Base-by-base conservation (phyloP, 1,140 invertebrate genomes). In the Scaptomyza montana region DNA sequence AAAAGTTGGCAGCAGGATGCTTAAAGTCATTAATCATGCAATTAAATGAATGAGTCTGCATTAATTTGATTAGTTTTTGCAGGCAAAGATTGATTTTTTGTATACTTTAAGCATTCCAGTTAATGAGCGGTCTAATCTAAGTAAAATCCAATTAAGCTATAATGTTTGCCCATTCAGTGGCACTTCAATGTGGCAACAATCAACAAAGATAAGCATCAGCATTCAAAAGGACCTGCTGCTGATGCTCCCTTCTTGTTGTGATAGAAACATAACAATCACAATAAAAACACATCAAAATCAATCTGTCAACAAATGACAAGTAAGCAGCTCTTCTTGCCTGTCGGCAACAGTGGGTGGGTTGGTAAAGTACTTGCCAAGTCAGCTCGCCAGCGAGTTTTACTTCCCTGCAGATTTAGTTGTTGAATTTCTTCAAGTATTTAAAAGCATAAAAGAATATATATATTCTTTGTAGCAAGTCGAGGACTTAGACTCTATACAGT, bases 251-350 rank as follows among this genome's bases (percentile, higher is more conserved):
- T 21, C 33, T 25, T 39, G 53, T 53, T 21, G 19, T 64, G 55
- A 77, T 74, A 67, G 71, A 63, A 72, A 66, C 68, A 80, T 78
- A 81, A 86, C 78, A 86, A 87, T 87, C 61, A 87, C 82, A 86
- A 87, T 87, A 68, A 89, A 87, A 87, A 87, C 84, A 87, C 84
- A 87, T 87, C 84, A 87, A 82, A 87, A 87, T 87, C 82, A 87
- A 87, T 87, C 82, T 87, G 82, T 87, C 82, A 87, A 87, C 82
- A 87, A 79, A 65, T 68, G 75, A 68, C 77, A 75, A 53, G 39
- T 45, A 59, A 46, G 36, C 51, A 53, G 51, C 54, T 25, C 13
- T 5, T 61, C 30, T 43, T 30, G 51, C 46, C 69, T 71, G 77
- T 80, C 80, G 75, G 77, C 70, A 74, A 62, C 19, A 45, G 13